Percentiles rank a stretch among this genome's conserved stretches.
Evolutionary conservation across 2,888 invertebrate genomes (phyloP).

Genomic region (Microplitis deprimator): DNA sequence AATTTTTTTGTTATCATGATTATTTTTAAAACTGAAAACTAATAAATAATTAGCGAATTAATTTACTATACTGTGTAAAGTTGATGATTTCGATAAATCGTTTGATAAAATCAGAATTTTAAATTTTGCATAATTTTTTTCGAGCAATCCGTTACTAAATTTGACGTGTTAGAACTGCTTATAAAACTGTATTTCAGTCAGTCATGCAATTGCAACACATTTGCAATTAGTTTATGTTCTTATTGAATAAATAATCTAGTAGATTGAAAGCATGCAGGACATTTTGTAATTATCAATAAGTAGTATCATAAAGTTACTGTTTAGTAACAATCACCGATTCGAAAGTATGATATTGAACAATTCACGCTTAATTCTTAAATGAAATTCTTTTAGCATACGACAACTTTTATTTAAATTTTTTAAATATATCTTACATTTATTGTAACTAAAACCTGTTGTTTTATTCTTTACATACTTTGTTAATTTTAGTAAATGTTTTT

Average conservation of each 20-base stretch:
- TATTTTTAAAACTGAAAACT: background rate
- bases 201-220: background rate
- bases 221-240: background rate
- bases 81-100: background rate
- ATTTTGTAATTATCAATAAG: slow-evolving; percentile 14
- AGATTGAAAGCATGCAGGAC: background rate
- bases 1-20: background rate
- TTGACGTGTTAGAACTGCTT: background rate
- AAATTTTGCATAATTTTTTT: background rate
- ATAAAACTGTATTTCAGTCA: background rate
- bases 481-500: no score
- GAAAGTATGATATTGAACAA: slow-evolving; percentile 13
- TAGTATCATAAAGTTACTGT: background rate
- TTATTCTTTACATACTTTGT: no score
- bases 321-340: slow-evolving; percentile 15
- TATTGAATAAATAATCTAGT: background rate
- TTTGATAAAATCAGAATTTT: background rate
- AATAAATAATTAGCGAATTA: background rate
- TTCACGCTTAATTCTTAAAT: slow-evolving; percentile 5
- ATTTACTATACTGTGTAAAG: background rate
- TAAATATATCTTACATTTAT: no score
- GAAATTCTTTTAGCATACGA: background rate
- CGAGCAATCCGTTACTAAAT: no score
- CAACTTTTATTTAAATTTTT: no score
- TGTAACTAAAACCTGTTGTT: no score